A percentile compares a stretch with the other conserved stretches of the same genome.
Evolutionary conservation across 2,113 vertebrate genomes (phyloP).

Genomic region (Crotalus viridis): DNA sequence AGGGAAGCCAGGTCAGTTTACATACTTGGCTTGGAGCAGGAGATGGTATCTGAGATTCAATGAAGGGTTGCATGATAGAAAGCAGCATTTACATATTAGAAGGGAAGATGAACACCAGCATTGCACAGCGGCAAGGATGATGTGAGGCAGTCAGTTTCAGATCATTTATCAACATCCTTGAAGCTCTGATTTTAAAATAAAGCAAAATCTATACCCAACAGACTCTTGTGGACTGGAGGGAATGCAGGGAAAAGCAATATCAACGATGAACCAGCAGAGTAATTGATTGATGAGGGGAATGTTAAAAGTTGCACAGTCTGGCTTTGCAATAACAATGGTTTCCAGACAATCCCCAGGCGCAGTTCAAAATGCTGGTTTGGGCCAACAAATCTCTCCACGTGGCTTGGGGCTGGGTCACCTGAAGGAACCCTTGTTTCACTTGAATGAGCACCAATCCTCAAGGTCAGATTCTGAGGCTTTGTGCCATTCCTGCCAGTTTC

Average conservation of each 20-base stretch:
- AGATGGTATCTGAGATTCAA: constrained; percentile 23
- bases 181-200: not conserved
- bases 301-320: fast-evolving
- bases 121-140: not conserved
- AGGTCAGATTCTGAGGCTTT: not conserved
- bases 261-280: fast-evolving
- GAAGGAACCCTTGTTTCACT: not conserved
- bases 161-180: not conserved
- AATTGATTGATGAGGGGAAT: not conserved
- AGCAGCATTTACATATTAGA: constrained; percentile 14
- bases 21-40: not conserved
- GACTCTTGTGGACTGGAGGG: not conserved
- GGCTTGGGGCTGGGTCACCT: not conserved
- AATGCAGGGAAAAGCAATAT: not conserved
- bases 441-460: not conserved
- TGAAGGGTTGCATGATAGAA: not conserved
- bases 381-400: not conserved
- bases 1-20: not conserved
- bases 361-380: not conserved
- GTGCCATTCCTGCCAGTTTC: not conserved
- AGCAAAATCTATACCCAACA: constrained; percentile 1
- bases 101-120: not conserved
- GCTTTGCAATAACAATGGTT: not conserved
- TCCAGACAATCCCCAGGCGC: not conserved
- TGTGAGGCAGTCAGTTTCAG: not conserved